A percentile compares a stretch with the other conserved stretches of the same genome.
phyloP scores from a whole-genome alignment of 1,140 invertebrate species.

The Trachelipus rathkii region DNA sequence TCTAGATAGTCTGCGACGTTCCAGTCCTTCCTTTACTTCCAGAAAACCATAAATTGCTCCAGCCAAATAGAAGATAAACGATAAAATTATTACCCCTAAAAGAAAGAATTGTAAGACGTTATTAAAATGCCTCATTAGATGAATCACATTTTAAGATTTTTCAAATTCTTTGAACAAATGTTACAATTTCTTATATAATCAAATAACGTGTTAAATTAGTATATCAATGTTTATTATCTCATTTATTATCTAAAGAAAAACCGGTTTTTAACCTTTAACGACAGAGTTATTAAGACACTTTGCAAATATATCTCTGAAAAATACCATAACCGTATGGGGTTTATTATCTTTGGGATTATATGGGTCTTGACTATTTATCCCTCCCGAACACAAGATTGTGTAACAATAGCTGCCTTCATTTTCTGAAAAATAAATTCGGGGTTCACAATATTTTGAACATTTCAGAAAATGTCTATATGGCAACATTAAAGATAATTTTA shows the following conservation, averaged over 20 bases:
- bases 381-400: slow-evolving; percentile 72
- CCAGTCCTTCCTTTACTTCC: slow-evolving; percentile 81
- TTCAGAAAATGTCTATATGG: not conserved
- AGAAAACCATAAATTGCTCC: slow-evolving; percentile 84
- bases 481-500: not conserved
- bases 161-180: too few relatives aligned
- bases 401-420: slow-evolving; percentile 75
- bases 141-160: too few relatives aligned
- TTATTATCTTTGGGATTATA: slow-evolving; percentile 80
- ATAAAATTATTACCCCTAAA: not conserved
- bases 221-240: too few relatives aligned
- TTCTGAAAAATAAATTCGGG: too few relatives aligned
- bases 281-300: slow-evolving; percentile 68
- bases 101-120: not conserved
- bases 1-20: slow-evolving; percentile 76
- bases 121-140: too few relatives aligned
- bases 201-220: too few relatives aligned
- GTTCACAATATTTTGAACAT: too few relatives aligned
- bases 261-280: slow-evolving; percentile 59
- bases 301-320: slow-evolving; percentile 79
- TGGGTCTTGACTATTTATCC: slow-evolving; percentile 73
- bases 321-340: slow-evolving; percentile 81
- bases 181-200: too few relatives aligned
- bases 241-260: too few relatives aligned
- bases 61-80: slow-evolving; percentile 46